These are phyloP conservation scores for Atta colombica DNA, from an alignment of 1,140 invertebrate genomes.

Conservation along the genomic window DNA sequence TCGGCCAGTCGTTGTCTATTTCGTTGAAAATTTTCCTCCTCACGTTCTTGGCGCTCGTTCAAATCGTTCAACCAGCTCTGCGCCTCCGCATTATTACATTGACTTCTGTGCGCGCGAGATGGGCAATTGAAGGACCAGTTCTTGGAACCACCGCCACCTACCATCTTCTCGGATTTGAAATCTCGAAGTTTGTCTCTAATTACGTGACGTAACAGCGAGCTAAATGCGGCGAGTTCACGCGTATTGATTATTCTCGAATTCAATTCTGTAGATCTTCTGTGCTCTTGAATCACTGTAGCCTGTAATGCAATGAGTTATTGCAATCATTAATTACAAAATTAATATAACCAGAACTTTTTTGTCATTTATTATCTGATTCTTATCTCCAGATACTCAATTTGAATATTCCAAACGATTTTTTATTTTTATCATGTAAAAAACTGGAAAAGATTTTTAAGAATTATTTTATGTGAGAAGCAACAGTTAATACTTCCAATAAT, in stretches of 20 bases:
- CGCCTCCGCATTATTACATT: slow-evolving; percentile 59
- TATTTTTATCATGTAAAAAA: slow-evolving; percentile 1
- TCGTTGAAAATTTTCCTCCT: slow-evolving; percentile 64
- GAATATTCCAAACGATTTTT: neutral
- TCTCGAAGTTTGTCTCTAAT: slow-evolving; percentile 68
- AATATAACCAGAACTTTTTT: neutral
- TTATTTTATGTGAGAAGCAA: neutral
- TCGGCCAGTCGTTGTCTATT: slow-evolving; percentile 64
- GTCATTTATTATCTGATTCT: neutral
- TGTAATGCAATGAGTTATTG: slow-evolving; percentile 63
- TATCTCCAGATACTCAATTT: neutral
- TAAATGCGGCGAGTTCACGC: slow-evolving; percentile 77
- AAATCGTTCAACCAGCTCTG: slow-evolving; percentile 66
- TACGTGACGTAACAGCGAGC: slow-evolving; percentile 72
- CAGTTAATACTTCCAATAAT: neutral
- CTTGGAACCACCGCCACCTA: neutral
- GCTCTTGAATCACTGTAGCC: slow-evolving; percentile 77
- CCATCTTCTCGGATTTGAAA: neutral
- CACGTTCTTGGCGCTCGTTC: slow-evolving; percentile 42
- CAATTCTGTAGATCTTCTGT: slow-evolving; percentile 53
- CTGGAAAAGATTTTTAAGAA: neutral
- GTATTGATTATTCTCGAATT: slow-evolving; percentile 37
- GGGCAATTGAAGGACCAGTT: slow-evolving; percentile 52
- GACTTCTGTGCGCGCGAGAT: slow-evolving; percentile 72
- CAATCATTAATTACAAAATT: neutral